Base-by-base conservation (phyloP, 2,113 vertebrate genomes). In the Oreochromis spilurus region DNA sequence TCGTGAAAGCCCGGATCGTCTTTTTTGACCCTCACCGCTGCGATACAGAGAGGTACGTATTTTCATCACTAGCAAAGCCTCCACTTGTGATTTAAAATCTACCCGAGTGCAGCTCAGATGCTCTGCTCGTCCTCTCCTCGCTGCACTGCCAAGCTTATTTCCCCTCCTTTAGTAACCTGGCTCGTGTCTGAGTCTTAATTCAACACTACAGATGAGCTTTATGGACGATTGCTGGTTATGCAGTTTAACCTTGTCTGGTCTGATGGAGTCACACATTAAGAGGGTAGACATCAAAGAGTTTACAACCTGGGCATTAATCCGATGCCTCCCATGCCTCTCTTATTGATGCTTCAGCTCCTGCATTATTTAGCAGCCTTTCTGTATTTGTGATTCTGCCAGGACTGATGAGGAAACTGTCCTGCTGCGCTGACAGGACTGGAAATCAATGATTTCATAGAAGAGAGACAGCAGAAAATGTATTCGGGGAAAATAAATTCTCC, bases 281-380 rank as follows among this genome's bases (percentile, higher is more conserved):
- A 43, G 86, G 52, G 78, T 79, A 85, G 83, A 83, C 67, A 84
- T 94, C 79, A 88, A 88, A 89, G 86, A 87, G 84, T 95, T 92
- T 93, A 93, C 26, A 52, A 90, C 89, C 84, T 16, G 67, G 88
- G 83, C 90, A 77, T 94, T 94, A 93, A 95, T 94, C 90, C 81
- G 89, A 91, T 82, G 84, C 92, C 89, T 89, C 91, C 87, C 84
- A 84, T 88, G 91, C 87, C 92, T 89, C 82, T 79, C 86, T 89
- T 92, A 93, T 94, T 92, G 91, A 95, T 89, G 91, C 79, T 81
- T 81, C 82, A 89, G 89, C 84, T 88, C 53, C 81, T 96, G 93
- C 92, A 94, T 95, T 95, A 95, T 96, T 96, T 91, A 95, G 88
- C 89, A 93, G 85, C 80, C 83, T 87, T 75, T 92, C 91, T 89